Percentiles rank a stretch among this genome's conserved stretches.
These are phyloP conservation scores for Calliphora vicina DNA, from an alignment of 1,140 invertebrate species.

Conservation along the genomic window DNA sequence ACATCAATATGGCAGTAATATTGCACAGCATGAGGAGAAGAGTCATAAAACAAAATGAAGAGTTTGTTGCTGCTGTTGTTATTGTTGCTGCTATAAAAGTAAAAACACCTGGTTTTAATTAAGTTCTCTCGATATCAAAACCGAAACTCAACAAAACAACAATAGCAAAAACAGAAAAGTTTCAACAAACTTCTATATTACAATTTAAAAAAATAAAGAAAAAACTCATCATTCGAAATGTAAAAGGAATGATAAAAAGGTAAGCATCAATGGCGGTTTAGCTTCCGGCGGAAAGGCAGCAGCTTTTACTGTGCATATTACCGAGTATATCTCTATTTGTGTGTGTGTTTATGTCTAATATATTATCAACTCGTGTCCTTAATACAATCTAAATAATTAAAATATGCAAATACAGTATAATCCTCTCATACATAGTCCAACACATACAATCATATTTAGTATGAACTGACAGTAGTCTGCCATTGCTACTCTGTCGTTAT, in stretches of 20 bases:
- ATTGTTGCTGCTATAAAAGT: conserved; percentile 15
- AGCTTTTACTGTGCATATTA: not conserved
- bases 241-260: not conserved
- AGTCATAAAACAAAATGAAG: not conserved
- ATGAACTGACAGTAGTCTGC: not conserved
- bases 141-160: conserved; percentile 4
- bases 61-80: not conserved
- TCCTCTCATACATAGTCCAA: not conserved
- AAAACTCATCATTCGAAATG: not conserved
- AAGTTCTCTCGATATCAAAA: conserved; percentile 20
- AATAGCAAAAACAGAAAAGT: not conserved
- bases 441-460: not conserved
- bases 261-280: conserved; percentile 9
- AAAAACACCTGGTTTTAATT: conserved; percentile 33
- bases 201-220: not conserved
- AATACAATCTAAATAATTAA: conserved; percentile 34
- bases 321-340: not conserved
- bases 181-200: not conserved
- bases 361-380: conserved; percentile 26
- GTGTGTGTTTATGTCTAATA: not conserved
- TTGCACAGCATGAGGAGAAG: not conserved
- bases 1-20: too few relatives aligned
- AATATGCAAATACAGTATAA: conserved; percentile 28
- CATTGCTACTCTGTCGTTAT: not conserved
- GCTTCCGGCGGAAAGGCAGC: conserved; percentile 16